Evolutionary conservation across 2,888 invertebrate genomes (phyloP), one percentile per base, ranked within the genome.

Genomic region (Troilus luridus): DNA sequence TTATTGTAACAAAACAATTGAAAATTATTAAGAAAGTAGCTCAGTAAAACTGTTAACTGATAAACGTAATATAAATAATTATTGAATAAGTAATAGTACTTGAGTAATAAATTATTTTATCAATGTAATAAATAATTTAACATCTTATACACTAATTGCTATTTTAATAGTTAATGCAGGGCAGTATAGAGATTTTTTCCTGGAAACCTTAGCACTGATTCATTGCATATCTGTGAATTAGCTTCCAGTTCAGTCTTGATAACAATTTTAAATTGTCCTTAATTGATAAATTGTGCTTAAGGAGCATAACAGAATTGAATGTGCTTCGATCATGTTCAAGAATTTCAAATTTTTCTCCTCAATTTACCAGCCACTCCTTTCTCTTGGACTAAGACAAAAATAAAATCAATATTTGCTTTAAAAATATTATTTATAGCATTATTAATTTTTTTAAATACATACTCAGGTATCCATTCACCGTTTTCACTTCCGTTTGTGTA

Each of bases 401-500:
- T 41, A 54, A 8, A 77, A 85, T 0, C n/a, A 21, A 56, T 85
- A 85, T 85, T 56, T 41, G 41, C 41, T 77, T 41, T 54, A 56
- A n/a, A 56, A 56, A 14, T 12, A 41, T 56, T n/a, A 56, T 85
- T n/a, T n/a, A 21, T 17, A 58, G 8, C 56, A 10, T 19, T 41
- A 8, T 41, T 17, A 77, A 58, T 41, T 41, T 41, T 41, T 56
- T n/a, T n/a, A 56, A n/a, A 60, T 72, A 90, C 90, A 24, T 77
- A 90, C 90, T 77, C 90, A 9, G 90, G 90, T 7, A 72, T 54
- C 90, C 90, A 90, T 58, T 90, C 90, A 58, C 72, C 59, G 77
- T 56, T 90, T 41, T 90, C 90, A 90, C 56, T 90, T 72, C 72
- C 90, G n/a, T 90, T 90, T 12, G 54, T 72, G 19, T 72, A 90